Evolutionary conservation across 2,797 vertebrate genomes (phyloP), one percentile per base, ranked within the genome.

Genomic region (Psittacula derbiana): DNA sequence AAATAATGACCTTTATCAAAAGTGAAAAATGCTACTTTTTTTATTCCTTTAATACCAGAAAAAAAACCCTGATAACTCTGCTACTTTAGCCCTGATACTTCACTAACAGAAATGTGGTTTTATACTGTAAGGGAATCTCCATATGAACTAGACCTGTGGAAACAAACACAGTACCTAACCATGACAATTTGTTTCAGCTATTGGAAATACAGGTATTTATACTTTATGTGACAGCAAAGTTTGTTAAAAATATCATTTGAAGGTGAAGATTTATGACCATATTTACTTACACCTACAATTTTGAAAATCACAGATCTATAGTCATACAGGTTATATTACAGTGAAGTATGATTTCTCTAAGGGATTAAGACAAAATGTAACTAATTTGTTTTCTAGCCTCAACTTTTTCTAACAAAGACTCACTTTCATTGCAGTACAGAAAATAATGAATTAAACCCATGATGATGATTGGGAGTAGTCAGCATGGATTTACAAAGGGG

Each of bases 1-100:
- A 91, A 96, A 94, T 67, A 94, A 86, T 47, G 92, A 76, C 73
- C 47, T 69, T 62, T 90, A 62, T 50, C 86, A 95, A 88, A 82
- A 81, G 41, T 40, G 47, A 75, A 88, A 91, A 75, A 50, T 28
- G 16, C 8, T 64, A 62, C 8, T 84, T 73, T 67, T 79, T 33
- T 52, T 70, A 21, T 40, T 44, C 40, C 76, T 86, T 80, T 83
- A 25, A 55, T 52, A 60, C 1, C 19, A 38, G 31, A 41, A 49
- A 40, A 38, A 46, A 12, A 43, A 5, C 27, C 18, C 8, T 12
- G 55, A 8, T 28, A 71, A 55, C 21, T 80, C 36, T 83, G 36
- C 43, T 60, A 8, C 30, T 46, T 74, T 16, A 69, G 5, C 46
- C 30, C 24, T 53, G 8, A 52, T 16, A 33, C 10, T 61, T 65